These are phyloP conservation scores for Cardiocondyla obscurior DNA, from an alignment of 1,140 invertebrate species.

Conservation along the genomic window DNA sequence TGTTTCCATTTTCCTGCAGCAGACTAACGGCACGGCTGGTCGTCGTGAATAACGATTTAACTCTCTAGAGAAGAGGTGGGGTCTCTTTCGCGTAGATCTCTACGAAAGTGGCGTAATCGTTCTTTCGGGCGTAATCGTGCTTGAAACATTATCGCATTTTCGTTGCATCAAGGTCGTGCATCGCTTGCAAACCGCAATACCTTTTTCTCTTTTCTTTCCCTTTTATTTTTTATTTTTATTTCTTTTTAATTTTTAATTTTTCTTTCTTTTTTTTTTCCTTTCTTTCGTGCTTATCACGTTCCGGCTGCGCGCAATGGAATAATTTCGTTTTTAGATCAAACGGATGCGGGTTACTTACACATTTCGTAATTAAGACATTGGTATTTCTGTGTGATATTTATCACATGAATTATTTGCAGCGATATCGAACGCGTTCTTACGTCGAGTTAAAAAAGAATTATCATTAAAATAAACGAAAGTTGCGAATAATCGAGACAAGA, in stretches of 20 bases:
- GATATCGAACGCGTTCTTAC: not conserved
- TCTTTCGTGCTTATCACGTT: conserved; percentile 8
- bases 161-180: conserved; percentile 20
- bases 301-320: not conserved
- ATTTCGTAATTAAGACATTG: not conserved
- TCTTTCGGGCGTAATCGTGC: conserved; percentile 29
- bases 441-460: not conserved
- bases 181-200: not conserved
- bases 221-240: too few relatives aligned
- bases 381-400: not conserved
- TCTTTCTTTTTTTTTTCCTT: too few relatives aligned
- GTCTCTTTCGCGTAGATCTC: conserved; percentile 11
- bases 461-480: not conserved
- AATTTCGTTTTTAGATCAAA: not conserved
- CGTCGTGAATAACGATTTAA: conserved; percentile 45
- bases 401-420: not conserved
- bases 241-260: too few relatives aligned
- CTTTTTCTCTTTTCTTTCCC: too few relatives aligned
- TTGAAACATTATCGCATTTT: conserved; percentile 42
- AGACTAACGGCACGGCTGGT: conserved; percentile 39
- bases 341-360: not conserved
- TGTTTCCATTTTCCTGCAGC: conserved; percentile 47
- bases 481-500: not conserved
- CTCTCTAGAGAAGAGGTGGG: conserved; percentile 36
- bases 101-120: conserved; percentile 45